phyloP scores from a whole-genome alignment of 2,797 vertebrate species.

The Acrossocheilus fasciatus region DNA sequence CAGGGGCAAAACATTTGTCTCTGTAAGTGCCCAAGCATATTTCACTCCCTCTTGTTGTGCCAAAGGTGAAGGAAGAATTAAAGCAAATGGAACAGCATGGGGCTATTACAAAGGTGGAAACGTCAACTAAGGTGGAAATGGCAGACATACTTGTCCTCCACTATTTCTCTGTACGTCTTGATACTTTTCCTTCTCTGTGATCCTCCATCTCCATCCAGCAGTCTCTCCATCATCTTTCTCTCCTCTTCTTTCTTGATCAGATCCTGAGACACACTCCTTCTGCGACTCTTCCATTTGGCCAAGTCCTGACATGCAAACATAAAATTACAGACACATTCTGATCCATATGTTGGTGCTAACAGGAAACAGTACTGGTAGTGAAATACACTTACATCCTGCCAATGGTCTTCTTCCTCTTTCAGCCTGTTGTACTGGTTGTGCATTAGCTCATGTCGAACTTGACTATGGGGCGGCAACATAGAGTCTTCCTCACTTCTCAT shows the following conservation, averaged over 20 bases:
- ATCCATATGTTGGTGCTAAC: background rate
- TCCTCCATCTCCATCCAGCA: constrained; percentile 80
- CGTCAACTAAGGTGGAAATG: background rate
- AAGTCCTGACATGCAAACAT: constrained; percentile 82
- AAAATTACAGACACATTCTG: background rate
- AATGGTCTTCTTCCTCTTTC: constrained; percentile 94
- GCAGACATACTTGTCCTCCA: constrained; percentile 91
- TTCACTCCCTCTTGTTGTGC: too few relatives aligned
- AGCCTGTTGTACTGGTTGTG: constrained; percentile 89
- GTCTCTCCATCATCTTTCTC: constrained; percentile 93
- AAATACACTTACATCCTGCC: constrained; percentile 90
- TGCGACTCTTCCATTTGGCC: constrained; percentile 93
- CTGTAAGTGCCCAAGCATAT: too few relatives aligned
- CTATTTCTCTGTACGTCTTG: constrained; percentile 98
- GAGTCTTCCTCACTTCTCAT: constrained; percentile 90
- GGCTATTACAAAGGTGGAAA: too few relatives aligned
- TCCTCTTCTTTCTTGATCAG: constrained; percentile 97
- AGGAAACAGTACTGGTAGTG: background rate
- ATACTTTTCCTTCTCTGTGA: constrained; percentile 91
- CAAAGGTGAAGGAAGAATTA: too few relatives aligned
- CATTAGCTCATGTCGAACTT: constrained; percentile 91
- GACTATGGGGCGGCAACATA: constrained; percentile 86
- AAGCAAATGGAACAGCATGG: too few relatives aligned
- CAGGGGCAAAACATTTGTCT: too few relatives aligned
- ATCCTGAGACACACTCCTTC: constrained; percentile 96